Evolutionary conservation across 2,797 vertebrate species (phyloP).

Genomic region (Sibirionetta formosa): DNA sequence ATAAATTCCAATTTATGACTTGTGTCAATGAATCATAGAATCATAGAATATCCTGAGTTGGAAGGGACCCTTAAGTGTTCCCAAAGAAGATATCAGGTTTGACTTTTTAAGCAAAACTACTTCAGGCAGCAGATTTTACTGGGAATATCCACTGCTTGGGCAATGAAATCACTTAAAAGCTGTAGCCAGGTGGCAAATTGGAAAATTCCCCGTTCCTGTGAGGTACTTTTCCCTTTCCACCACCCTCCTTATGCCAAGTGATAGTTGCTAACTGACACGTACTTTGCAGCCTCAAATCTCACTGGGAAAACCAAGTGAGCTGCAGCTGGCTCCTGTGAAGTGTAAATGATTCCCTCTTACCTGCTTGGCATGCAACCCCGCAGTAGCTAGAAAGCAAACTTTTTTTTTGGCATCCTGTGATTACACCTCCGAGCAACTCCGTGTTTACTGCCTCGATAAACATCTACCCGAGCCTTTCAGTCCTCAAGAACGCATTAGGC

Average conservation of each 20-base stretch:
- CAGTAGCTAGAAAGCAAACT: conserved; percentile 56
- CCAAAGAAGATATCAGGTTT: background rate
- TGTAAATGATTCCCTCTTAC: conserved; percentile 51
- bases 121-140: background rate
- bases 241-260: background rate
- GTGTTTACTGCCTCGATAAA: conserved; percentile 41
- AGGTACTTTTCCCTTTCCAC: background rate
- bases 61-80: too few relatives aligned
- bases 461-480: conserved; percentile 22
- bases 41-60: too few relatives aligned
- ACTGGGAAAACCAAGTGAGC: conserved; percentile 36
- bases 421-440: conserved; percentile 28
- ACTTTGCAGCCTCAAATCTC: conserved; percentile 4
- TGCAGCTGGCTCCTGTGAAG: conserved; percentile 57
- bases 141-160: background rate
- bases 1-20: background rate
- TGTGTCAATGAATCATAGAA: background rate
- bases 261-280: background rate
- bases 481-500: background rate
- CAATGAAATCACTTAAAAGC: background rate
- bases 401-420: background rate
- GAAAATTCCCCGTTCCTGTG: background rate
- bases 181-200: background rate
- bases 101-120: background rate
- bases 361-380: conserved; percentile 40